A percentile compares a stretch with the other conserved stretches of the same genome.
Conservation (phyloP, 2,888 invertebrate genomes). For the Trachelus iudaicus region DNA sequence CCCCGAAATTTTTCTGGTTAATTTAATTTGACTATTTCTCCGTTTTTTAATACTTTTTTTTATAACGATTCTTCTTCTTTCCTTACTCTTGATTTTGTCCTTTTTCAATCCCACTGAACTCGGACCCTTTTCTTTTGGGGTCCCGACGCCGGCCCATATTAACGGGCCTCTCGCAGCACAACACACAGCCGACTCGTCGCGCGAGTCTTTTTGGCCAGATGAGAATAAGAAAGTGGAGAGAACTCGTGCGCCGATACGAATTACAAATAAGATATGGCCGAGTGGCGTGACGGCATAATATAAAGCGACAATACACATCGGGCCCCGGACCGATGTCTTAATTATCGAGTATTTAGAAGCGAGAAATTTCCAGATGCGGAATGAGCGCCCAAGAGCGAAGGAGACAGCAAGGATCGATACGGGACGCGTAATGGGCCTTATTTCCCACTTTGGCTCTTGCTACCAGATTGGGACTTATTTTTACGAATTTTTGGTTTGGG, state of each 20-base stretch:
- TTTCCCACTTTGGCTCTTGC: no score
- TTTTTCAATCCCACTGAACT: no score
- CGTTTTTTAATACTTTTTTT: no score
- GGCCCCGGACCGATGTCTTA: slow-evolving; percentile 33
- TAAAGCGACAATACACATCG: slow-evolving; percentile 22
- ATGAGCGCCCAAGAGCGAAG: background rate
- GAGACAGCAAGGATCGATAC: background rate
- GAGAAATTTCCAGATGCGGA: background rate
- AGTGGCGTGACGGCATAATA: slow-evolving; percentile 19
- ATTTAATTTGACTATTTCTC: no score
- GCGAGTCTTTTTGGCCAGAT: no score
- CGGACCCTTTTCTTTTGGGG: background rate
- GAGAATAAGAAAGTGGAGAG: background rate
- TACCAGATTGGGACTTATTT: no score
- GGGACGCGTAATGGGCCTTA: no score
- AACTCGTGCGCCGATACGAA: slow-evolving; percentile 6
- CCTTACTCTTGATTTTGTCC: background rate
- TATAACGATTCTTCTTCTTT: slow-evolving; percentile 4
- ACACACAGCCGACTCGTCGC: no score
- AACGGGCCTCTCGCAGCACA: no score
- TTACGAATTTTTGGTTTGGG: no score
- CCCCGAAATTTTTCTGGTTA: no score
- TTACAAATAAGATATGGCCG: slow-evolving; percentile 24
- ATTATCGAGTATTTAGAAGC: slow-evolving; percentile 34
- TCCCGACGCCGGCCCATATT: background rate